A percentile compares a stretch with the other conserved stretches of the same genome.
Conservation (phyloP, 2,113 vertebrate species). For the Pungitius pungitius region DNA sequence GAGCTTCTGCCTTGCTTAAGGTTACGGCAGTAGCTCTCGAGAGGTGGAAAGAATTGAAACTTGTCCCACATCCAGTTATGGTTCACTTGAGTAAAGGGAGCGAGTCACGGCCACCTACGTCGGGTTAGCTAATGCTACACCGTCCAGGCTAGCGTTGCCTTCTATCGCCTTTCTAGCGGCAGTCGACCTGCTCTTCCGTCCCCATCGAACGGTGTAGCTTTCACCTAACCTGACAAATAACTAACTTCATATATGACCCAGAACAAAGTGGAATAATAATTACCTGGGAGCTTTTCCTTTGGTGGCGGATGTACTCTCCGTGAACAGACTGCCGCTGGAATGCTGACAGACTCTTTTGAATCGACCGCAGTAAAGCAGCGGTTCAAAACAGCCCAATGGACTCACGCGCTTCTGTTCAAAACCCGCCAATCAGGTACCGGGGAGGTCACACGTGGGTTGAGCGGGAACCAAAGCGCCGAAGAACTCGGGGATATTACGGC, state of each 20-base stretch:
- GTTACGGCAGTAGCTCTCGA: neutral
- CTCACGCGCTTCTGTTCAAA: constrained; percentile 53
- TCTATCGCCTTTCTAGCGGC: neutral
- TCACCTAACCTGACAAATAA: neutral
- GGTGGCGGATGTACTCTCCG: rapidly evolving
- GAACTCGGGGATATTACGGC: rapidly evolving
- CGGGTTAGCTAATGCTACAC: constrained; percentile 27
- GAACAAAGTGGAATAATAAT: neutral
- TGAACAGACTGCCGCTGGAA: constrained; percentile 17
- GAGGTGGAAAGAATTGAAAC: no score
- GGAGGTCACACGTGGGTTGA: constrained; percentile 14
- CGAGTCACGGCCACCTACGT: constrained; percentile 1
- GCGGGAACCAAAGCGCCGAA: constrained; percentile 45
- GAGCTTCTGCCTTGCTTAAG: neutral
- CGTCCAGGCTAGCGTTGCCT: no score
- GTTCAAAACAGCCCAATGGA: constrained; percentile 78
- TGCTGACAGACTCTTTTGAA: constrained; percentile 69
- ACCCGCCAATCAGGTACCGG: constrained; percentile 68
- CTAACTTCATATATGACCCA: neutral
- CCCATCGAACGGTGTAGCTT: rapidly evolving
- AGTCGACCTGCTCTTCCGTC: neutral
- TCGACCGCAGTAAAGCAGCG: constrained; percentile 45
- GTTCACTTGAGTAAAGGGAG: neutral
- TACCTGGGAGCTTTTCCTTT: constrained; percentile 22
- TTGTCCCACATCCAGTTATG: neutral